Evolutionary conservation across 23 tunicate genomes (phyloP).

Genomic region (Styela clava): DNA sequence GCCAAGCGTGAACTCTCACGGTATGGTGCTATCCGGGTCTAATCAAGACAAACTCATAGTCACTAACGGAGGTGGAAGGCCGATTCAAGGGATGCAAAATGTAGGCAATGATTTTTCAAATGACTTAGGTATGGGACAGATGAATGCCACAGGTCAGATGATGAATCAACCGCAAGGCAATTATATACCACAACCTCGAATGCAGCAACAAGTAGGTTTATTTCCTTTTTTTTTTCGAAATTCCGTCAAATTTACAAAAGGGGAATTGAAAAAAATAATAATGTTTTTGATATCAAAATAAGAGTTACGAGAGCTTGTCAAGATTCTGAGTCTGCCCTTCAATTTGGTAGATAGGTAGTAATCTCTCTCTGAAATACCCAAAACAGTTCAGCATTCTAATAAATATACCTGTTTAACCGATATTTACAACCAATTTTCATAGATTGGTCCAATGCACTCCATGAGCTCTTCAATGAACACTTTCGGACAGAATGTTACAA

Average conservation of each 20-base stretch:
- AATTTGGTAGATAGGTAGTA: no score
- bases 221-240: no score
- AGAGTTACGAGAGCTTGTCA: no score
- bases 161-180: constrained; percentile 1
- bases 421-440: no score
- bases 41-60: constrained; percentile 28
- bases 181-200: neutral
- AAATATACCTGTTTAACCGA: no score
- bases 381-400: no score
- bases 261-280: no score
- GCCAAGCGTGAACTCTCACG: constrained; percentile 18
- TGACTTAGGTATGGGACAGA: constrained; percentile 11
- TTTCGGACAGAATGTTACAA: neutral
- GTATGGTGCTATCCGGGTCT: constrained; percentile 20
- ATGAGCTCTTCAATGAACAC: neutral
- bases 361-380: no score
- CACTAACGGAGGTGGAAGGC: constrained; percentile 28
- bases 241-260: no score
- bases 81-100: neutral
- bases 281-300: no score
- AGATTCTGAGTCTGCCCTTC: no score
- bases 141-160: neutral
- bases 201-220: neutral
- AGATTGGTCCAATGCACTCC: neutral
- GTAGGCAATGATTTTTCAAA: constrained; percentile 25